A percentile compares a stretch with the other conserved stretches of the same genome.
These are phyloP conservation scores for Sitobion miscanthi DNA, from an alignment of 1,140 invertebrate genomes.

Conservation along the genomic window DNA sequence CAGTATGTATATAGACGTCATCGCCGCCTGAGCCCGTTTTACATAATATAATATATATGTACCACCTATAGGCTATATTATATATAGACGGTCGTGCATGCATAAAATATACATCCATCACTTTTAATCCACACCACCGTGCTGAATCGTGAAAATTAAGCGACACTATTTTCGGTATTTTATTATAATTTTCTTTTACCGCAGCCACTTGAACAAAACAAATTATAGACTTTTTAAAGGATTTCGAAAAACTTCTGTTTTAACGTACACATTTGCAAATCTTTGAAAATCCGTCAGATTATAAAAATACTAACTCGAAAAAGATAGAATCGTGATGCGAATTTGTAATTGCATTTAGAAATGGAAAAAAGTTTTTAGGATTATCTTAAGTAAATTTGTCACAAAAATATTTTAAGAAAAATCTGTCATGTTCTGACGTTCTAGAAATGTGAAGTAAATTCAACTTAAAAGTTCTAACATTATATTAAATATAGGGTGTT, in stretches of 20 bases:
- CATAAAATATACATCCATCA: conserved; percentile 11
- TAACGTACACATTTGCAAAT: not conserved
- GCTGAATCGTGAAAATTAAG: not conserved
- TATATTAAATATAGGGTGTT: not conserved
- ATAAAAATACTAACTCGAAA: not conserved
- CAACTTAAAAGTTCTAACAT: not conserved
- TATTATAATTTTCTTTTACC: not conserved
- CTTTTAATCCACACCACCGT: not conserved
- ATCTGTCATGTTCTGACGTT: not conserved
- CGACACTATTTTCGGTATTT: not conserved
- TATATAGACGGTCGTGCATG: not conserved
- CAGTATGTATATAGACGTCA: not conserved
- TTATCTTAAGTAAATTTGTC: not conserved
- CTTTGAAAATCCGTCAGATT: not conserved
- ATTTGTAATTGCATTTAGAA: not conserved
- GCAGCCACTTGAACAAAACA: not conserved
- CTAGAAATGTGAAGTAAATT: not conserved
- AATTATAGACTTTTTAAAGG: not conserved
- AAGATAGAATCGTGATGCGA: not conserved
- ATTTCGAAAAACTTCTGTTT: not conserved
- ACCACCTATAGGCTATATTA: not conserved
- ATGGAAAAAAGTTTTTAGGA: not conserved
- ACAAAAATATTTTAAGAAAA: not conserved
- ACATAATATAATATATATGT: not conserved
- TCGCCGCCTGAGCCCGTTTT: conserved; percentile 7